Base-by-base conservation (phyloP, 1,140 invertebrate species). In the Drosophila virilis region DNA sequence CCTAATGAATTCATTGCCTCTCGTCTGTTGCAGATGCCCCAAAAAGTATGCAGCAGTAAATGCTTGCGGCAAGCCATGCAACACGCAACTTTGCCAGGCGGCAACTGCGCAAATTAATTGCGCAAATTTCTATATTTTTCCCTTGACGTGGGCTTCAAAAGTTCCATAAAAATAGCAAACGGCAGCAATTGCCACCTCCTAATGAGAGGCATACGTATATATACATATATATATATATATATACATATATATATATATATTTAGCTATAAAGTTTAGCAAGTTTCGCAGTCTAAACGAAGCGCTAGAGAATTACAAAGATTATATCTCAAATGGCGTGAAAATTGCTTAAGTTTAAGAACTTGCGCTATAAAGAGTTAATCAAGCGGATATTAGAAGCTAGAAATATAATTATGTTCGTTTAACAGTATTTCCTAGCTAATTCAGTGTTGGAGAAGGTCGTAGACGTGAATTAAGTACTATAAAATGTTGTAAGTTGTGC, bases 71-170 rank as follows among this genome's bases (percentile, higher is more conserved):
- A 12, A 35, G 48, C 28, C 48, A 28, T 37, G 48, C 40, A 45
- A 35, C 33, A 28, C 12, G 15, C 7, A 57, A 40, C 4, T 33
- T n/a, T 13, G 17, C 9, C 17, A 28, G 52, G 45, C 32, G 15
- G 33, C 65, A 28, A 13, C 9, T 54, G 37, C 9, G 12, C 13
- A 73, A 73, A 73, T 83, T 69, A 83, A 83, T 79, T 83, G 62
- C 76, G 22, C 15, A 58, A 76, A 75, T 76, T 79, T 69, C 50
- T 75, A 75, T 48, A 61, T 51, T 57, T 50, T 69, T 10, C 42
- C 33, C 33, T 33, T n/a, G 1, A 28, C 38, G 28, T 8, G 17
- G 60, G 8, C 28, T 17, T 46, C 13, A 38, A 66, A 37, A 28
- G 48, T 43, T 55, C 57, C 46, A 48, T 73, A 77, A 78, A 48